A percentile compares a stretch with the other conserved stretches of the same genome.
Conservation (phyloP, 2,797 vertebrate genomes). For the Rhynchonycteris naso region DNA sequence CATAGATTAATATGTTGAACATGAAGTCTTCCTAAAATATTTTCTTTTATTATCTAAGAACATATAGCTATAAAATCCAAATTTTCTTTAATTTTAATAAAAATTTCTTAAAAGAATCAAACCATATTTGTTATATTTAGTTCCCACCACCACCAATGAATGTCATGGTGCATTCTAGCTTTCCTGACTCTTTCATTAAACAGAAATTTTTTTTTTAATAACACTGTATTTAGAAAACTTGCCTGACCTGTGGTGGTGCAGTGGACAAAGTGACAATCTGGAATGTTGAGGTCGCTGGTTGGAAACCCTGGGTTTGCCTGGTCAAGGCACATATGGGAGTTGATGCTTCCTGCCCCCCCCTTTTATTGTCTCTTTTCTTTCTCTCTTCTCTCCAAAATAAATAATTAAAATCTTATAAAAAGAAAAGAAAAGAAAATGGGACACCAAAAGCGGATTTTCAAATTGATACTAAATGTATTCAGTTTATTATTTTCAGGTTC, state of each 20-base stretch:
- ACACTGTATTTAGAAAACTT: neutral
- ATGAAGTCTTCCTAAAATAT: neutral
- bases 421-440: neutral
- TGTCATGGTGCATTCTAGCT: neutral
- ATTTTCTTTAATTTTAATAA: neutral
- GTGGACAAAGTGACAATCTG: too few species aligned
- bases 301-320: too few species aligned
- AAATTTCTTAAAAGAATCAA: constrained; percentile 1
- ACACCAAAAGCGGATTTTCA: neutral
- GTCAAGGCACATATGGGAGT: too few species aligned
- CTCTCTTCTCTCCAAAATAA: too few species aligned
- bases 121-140: neutral
- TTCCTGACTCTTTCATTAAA: constrained; percentile 1
- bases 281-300: too few species aligned
- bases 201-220: neutral
- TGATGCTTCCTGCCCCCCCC: too few species aligned
- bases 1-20: constrained; percentile 4
- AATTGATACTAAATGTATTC: neutral
- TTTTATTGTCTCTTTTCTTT: too few species aligned
- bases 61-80: neutral
- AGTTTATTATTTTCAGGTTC: neutral
- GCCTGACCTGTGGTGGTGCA: too few species aligned
- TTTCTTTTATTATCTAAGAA: neutral
- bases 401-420: too few species aligned
- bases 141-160: neutral